Evolutionary conservation across 2,888 invertebrate species (phyloP), one percentile per base, ranked within the genome.

Genomic region (Chesias legatella): DNA sequence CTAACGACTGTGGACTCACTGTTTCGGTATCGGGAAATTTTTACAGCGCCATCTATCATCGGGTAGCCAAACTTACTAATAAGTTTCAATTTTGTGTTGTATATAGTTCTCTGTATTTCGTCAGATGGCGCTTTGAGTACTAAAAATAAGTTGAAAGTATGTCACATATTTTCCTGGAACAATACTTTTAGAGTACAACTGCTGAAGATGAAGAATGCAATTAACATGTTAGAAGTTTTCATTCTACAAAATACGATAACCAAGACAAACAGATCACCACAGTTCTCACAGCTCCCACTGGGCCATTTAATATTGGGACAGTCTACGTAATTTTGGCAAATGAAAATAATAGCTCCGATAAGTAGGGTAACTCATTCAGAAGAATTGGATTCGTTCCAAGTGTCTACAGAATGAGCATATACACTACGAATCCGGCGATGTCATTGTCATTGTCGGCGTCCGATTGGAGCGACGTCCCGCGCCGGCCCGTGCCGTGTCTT

Each of bases 371-470:
- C 48, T 67, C 61, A 63, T 62, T 62, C 54, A 58, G 59, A 61
- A 58, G 47, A 67, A 59, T 76, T 81, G 80, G 79, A 76, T 49
- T 47, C 39, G 43, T 35, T 77, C 80, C 80, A 79, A 80, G 53
- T 48, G 54, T 50, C 40, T 46, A 38, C 44, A 60, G 54, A 64
- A 67, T 61, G 63, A 68, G 63, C 62, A 60, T 63, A 59, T 48
- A 52, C 60, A 63, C 5, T 55, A 64, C 69, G 57, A 61, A 61
- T 70, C 63, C 55, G 48, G 54, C 65, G 61, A 73, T 81, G 79
- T 81, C 82, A 84, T 78, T 84, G 84, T 82, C 83, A 83, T 75
- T 80, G 74, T 71, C 79, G 75, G 57, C 62, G 67, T 57, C 60
- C 56, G 63, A 57, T 50, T 60, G 67, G 48, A 49, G 60, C 65